A percentile compares a stretch with the other conserved stretches of the same genome.
Evolutionary conservation across 2,113 vertebrate genomes (phyloP).

Genomic region (cat (Felis catus)): F.catus_Fca126_mat1.0 CM031421.1:57635501-57636000

Average conservation of each 20-base stretch:
- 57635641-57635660: background rate
- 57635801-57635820: background rate
- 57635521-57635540: background rate
- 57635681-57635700: background rate
- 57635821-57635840: conserved; percentile 42
- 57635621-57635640: background rate
- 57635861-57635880: background rate
- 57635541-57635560: background rate
- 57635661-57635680: background rate
- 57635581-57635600: background rate
- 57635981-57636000: conserved; percentile 42
- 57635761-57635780: conserved; percentile 23
- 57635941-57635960: background rate
- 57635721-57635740: background rate
- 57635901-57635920: background rate
- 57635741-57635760: background rate
- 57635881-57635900: conserved; percentile 36
- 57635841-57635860: conserved; percentile 5
- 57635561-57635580: background rate
- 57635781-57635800: background rate
- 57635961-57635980: background rate
- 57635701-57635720: background rate
- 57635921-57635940: rapidly evolving
- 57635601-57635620: background rate
- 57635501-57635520: background rate